Conservation (phyloP, 2,797 vertebrate genomes). For the Chloroceryle inda region DNA sequence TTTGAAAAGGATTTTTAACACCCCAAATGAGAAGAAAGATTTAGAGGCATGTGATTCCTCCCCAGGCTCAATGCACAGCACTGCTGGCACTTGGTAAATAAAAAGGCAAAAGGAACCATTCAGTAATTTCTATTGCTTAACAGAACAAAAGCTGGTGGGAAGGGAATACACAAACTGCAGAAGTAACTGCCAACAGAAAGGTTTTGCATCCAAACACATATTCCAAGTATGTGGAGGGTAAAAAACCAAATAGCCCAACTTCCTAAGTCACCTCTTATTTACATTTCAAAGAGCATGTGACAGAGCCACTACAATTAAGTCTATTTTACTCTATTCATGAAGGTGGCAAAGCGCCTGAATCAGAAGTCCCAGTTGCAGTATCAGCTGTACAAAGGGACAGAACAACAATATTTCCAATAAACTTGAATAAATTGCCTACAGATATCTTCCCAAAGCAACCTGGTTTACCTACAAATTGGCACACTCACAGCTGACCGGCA, state of each 20-base stretch:
- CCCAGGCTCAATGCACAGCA: neutral
- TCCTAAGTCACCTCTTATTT: conserved; percentile 37
- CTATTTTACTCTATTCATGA: accelerated
- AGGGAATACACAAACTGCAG: conserved; percentile 27
- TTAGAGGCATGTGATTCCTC: conserved; percentile 22
- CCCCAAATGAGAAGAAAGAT: conserved; percentile 39
- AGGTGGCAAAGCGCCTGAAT: neutral
- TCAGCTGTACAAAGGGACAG: neutral
- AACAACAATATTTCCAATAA: neutral
- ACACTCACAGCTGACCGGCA: neutral
- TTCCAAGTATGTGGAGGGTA: neutral
- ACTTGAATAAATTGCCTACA: accelerated
- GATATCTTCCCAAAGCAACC: neutral
- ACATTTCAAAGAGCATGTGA: neutral
- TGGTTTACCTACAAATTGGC: neutral
- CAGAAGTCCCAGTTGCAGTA: neutral
- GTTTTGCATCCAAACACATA: conserved; percentile 28
- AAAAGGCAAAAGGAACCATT: conserved; percentile 50
- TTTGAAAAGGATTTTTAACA: conserved; percentile 37
- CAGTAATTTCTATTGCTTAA: conserved; percentile 40
- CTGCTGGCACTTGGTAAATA: conserved; percentile 56
- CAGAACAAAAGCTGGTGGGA: conserved; percentile 48
- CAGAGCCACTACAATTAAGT: neutral
- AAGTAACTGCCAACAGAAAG: conserved; percentile 21
- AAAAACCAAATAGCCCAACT: neutral